These are phyloP conservation scores for Chrysomela aeneicollis DNA, from an alignment of 2,888 invertebrate genomes.

Conservation along the genomic window DNA sequence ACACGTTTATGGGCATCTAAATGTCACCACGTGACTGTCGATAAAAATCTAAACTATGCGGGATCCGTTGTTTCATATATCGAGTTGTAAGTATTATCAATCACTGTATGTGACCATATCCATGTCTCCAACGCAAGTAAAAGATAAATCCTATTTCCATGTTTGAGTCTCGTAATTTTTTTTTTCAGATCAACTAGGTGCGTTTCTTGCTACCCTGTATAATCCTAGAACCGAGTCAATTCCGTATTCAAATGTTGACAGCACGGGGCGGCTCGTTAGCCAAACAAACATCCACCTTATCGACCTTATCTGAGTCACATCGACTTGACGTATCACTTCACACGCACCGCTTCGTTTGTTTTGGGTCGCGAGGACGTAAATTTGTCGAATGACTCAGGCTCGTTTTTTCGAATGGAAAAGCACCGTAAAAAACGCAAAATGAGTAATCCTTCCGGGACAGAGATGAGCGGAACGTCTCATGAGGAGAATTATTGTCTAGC, in stretches of 20 bases:
- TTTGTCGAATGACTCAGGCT: constrained; percentile 52
- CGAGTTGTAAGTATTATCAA: too few relatives aligned
- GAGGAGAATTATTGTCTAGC: not conserved
- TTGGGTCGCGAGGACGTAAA: constrained; percentile 44
- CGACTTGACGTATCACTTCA: constrained; percentile 32
- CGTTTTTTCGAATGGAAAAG: constrained; percentile 34
- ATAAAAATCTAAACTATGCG: not conserved
- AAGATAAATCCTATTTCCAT: too few relatives aligned
- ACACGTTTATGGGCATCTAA: not conserved
- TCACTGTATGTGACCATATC: too few relatives aligned
- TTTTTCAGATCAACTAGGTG: too few relatives aligned
- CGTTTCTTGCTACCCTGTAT: not conserved
- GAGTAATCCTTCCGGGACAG: constrained; percentile 31
- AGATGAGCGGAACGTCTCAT: too few relatives aligned
- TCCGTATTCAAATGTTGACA: constrained; percentile 46
- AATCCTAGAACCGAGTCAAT: constrained; percentile 29
- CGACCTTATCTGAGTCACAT: constrained; percentile 44
- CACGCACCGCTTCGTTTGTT: constrained; percentile 46
- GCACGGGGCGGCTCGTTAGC: constrained; percentile 44
- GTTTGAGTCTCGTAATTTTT: too few relatives aligned
- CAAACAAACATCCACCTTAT: constrained; percentile 39
- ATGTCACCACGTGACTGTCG: not conserved
- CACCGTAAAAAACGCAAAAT: constrained; percentile 28
- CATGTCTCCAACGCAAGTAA: too few relatives aligned
- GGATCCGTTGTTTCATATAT: too few relatives aligned